phyloP scores from a whole-genome alignment of 2,113 vertebrate species.

The Oreochromis aureus region DNA sequence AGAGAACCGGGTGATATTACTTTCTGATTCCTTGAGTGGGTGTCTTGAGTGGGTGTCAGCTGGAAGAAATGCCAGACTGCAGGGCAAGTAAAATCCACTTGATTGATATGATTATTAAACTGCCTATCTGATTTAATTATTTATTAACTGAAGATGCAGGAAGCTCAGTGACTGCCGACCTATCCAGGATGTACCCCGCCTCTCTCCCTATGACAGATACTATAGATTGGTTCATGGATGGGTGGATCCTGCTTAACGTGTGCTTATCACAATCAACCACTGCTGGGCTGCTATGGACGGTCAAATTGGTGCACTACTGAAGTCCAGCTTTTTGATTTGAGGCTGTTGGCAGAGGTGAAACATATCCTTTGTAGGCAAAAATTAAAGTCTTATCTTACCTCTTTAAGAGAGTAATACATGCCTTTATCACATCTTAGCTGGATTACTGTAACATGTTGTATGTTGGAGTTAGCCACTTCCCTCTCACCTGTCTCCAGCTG shows the following conservation, averaged over 20 bases:
- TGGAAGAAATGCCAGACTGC: background rate
- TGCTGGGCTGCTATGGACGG: background rate
- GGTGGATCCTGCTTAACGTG: background rate
- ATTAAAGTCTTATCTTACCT: too few species aligned
- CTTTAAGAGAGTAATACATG: too few species aligned
- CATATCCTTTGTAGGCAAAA: too few species aligned
- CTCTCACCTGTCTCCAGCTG: too few species aligned
- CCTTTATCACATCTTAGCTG: too few species aligned
- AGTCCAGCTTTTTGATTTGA: too few species aligned
- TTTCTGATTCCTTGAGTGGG: fast-evolving
- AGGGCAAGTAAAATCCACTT: background rate
- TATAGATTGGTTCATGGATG: background rate
- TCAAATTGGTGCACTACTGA: too few species aligned
- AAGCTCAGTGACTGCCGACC: background rate
- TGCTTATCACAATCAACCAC: background rate
- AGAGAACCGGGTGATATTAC: background rate
- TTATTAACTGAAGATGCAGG: background rate
- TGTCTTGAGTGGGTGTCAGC: fast-evolving
- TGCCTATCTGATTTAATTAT: background rate
- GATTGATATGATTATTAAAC: background rate
- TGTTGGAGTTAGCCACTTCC: too few species aligned
- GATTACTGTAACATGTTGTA: too few species aligned
- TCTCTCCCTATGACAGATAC: background rate
- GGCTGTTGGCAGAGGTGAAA: too few species aligned
- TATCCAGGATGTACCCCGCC: fast-evolving